Conservation (phyloP, 2,888 invertebrate genomes). For the Morinoia aosen region DNA sequence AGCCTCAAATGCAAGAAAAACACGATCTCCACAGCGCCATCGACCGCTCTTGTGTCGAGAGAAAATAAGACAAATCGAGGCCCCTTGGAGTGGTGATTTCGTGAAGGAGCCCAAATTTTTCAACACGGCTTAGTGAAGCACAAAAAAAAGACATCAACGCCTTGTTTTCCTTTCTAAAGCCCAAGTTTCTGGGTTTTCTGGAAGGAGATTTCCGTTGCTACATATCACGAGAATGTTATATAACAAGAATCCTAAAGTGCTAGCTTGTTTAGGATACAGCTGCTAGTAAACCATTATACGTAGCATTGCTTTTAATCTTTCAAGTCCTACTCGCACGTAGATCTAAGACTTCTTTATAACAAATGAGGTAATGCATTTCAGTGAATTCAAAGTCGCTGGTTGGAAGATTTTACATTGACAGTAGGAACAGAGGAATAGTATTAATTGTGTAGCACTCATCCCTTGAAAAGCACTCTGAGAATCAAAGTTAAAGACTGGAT, state of each 20-base stretch:
- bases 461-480: no score
- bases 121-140: background rate
- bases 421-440: no score
- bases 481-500: no score
- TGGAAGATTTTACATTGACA: no score
- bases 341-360: no score
- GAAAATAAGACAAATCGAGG: conserved; percentile 7
- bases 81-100: background rate
- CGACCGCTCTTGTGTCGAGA: background rate
- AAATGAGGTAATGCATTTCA: no score
- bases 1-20: background rate
- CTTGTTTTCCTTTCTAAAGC: background rate
- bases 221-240: background rate
- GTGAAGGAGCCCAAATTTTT: background rate
- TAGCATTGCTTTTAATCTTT: no score
- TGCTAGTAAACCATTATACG: no score
- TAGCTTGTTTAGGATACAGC: no score
- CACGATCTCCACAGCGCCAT: background rate
- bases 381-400: no score
- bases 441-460: no score
- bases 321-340: no score
- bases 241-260: background rate
- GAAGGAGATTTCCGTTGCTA: background rate
- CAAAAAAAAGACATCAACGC: background rate
- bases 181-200: background rate